These are phyloP conservation scores for Merodon equestris DNA, from an alignment of 2,888 invertebrate species.

Conservation along the genomic window DNA sequence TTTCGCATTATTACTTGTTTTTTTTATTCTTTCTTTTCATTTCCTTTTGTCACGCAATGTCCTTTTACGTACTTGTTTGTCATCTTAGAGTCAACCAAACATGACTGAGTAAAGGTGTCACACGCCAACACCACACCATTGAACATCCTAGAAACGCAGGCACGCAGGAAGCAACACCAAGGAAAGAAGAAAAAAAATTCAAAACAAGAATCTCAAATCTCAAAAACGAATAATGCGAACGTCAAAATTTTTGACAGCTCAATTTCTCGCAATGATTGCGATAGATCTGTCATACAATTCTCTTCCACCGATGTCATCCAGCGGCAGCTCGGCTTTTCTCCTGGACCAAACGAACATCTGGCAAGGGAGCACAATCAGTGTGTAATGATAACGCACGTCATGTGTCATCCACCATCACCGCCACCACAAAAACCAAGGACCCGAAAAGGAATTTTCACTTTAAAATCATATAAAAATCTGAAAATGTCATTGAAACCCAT, in stretches of 20 bases:
- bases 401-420: constrained; percentile 44
- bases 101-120: constrained; percentile 67
- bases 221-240: constrained; percentile 70
- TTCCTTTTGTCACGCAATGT: constrained; percentile 59
- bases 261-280: constrained; percentile 73
- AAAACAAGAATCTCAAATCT: constrained; percentile 42
- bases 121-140: constrained; percentile 41
- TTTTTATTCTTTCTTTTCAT: constrained; percentile 60
- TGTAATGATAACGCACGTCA: constrained; percentile 67
- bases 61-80: constrained; percentile 64
- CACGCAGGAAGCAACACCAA: constrained; percentile 10
- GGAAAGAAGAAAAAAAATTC: constrained; percentile 17
- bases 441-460: constrained; percentile 53
- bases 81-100: constrained; percentile 65
- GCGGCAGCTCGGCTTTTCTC: constrained; percentile 29
- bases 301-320: constrained; percentile 20
- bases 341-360: constrained; percentile 8
- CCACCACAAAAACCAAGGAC: constrained; percentile 13
- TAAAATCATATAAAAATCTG: constrained; percentile 42
- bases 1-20: constrained; percentile 6
- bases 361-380: constrained; percentile 36
- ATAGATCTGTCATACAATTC: constrained; percentile 62
- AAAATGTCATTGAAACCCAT: constrained; percentile 30
- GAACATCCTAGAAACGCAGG: not conserved
- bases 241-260: constrained; percentile 79